Percentiles rank a stretch among this genome's conserved stretches.
Evolutionary conservation across 2,113 vertebrate species (phyloP).

Genomic region (Mellivora capensis): DNA sequence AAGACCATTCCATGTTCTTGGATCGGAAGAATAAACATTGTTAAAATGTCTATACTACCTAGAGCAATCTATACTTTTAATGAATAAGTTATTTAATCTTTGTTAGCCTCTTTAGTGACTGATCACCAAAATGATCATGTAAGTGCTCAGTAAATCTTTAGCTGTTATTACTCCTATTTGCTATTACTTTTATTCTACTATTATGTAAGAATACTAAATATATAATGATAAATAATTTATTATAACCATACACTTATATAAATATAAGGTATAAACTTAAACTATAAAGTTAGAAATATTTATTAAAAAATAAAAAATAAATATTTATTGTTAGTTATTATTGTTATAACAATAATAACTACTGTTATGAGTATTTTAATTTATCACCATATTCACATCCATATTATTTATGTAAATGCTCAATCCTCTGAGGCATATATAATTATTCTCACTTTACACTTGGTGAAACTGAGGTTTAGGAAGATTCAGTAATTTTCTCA

Average conservation of each 20-base stretch:
- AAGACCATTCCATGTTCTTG: too few species aligned
- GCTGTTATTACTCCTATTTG: background rate
- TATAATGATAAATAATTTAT: background rate
- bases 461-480: background rate
- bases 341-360: background rate
- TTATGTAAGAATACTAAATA: background rate
- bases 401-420: background rate
- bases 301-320: background rate
- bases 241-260: background rate
- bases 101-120: background rate
- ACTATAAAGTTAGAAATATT: background rate
- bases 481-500: background rate
- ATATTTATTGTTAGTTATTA: background rate
- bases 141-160: background rate
- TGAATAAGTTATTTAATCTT: background rate
- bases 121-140: accelerated
- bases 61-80: too few species aligned
- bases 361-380: background rate
- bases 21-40: too few species aligned
- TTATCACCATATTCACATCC: background rate
- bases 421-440: background rate
- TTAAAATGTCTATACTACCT: too few species aligned
- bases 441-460: background rate
- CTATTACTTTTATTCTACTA: background rate
- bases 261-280: background rate